A percentile compares a stretch with the other conserved stretches of the same genome.
phyloP scores from a whole-genome alignment of 2,888 invertebrate genomes.

The Agrotis exclamationis region DNA sequence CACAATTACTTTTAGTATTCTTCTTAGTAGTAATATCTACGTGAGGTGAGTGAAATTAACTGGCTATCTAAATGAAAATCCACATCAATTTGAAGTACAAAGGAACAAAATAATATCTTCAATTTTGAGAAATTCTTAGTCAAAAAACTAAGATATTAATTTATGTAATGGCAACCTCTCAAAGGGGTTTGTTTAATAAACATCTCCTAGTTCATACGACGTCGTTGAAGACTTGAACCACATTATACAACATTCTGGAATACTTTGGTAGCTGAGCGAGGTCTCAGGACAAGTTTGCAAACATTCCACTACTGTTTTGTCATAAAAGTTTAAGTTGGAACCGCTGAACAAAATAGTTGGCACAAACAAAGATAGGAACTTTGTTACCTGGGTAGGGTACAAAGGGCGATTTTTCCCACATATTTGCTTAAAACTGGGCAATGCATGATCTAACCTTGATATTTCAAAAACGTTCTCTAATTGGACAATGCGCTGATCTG shows the following conservation, averaged over 20 bases:
- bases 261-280: slow-evolving; percentile 25
- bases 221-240: slow-evolving; percentile 12
- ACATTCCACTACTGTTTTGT: slow-evolving; percentile 58
- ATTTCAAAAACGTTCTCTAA: slow-evolving; percentile 5
- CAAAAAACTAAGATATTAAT: slow-evolving; percentile 19
- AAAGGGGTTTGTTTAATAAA: slow-evolving; percentile 21
- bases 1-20: slow-evolving; percentile 27
- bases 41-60: slow-evolving; percentile 21
- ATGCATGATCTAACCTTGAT: background rate
- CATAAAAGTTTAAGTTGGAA: slow-evolving; percentile 69
- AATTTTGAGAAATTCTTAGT: slow-evolving; percentile 19
- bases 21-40: slow-evolving; percentile 16
- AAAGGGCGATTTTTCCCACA: slow-evolving; percentile 2
- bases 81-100: slow-evolving; percentile 26
- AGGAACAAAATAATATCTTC: slow-evolving; percentile 11
- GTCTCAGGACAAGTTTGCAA: slow-evolving; percentile 26
- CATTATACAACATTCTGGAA: slow-evolving; percentile 33
- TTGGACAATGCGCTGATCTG: slow-evolving; percentile 8
- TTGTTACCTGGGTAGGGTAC: slow-evolving; percentile 39
- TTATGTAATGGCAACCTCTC: slow-evolving; percentile 4
- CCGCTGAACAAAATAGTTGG: slow-evolving; percentile 69
- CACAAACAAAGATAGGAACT: slow-evolving; percentile 61
- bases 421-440: slow-evolving; percentile 13
- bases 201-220: slow-evolving; percentile 9
- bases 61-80: slow-evolving; percentile 13